These are phyloP conservation scores for Drosophila recens DNA, from an alignment of 2,888 invertebrate genomes.

Conservation along the genomic window DNA sequence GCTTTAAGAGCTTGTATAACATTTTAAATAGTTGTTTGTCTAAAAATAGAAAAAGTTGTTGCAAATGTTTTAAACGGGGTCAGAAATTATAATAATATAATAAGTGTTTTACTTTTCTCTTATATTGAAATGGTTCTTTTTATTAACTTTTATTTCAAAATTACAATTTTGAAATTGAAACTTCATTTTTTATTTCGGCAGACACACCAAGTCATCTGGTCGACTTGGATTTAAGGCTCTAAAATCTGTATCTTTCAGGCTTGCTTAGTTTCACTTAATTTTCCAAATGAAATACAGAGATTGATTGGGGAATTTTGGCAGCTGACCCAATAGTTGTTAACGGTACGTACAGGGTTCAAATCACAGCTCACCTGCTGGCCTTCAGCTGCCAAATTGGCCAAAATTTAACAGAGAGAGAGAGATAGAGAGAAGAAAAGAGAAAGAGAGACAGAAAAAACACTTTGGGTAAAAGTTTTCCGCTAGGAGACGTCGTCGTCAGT, in stretches of 20 bases:
- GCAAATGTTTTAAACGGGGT: too few species aligned
- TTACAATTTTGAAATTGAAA: too few species aligned
- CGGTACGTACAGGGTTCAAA: slow-evolving; percentile 32
- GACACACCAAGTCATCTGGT: too few species aligned
- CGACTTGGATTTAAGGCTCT: not conserved
- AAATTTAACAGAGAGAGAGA: not conserved
- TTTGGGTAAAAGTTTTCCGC: slow-evolving; percentile 51
- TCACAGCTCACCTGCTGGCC: slow-evolving; percentile 32
- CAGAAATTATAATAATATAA: too few species aligned
- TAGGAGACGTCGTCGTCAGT: slow-evolving; percentile 8
- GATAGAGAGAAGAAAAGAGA: not conserved
- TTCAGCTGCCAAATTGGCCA: slow-evolving; percentile 29
- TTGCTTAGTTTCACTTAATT: not conserved
- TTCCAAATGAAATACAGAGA: slow-evolving; percentile 12
- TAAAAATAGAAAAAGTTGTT: too few species aligned
- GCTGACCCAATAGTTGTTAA: not conserved
- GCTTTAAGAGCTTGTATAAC: too few species aligned
- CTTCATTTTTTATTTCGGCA: too few species aligned
- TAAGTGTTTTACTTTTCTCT: too few species aligned
- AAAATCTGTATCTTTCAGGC: not conserved
- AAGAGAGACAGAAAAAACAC: not conserved
- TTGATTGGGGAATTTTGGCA: slow-evolving; percentile 35
- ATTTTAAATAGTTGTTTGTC: too few species aligned
- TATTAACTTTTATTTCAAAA: too few species aligned
- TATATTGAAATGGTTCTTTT: too few species aligned